Evolutionary conservation across 1,140 invertebrate species (phyloP), one percentile per base, ranked within the genome.

Genomic region (Drosophila malerkotliana): DNA sequence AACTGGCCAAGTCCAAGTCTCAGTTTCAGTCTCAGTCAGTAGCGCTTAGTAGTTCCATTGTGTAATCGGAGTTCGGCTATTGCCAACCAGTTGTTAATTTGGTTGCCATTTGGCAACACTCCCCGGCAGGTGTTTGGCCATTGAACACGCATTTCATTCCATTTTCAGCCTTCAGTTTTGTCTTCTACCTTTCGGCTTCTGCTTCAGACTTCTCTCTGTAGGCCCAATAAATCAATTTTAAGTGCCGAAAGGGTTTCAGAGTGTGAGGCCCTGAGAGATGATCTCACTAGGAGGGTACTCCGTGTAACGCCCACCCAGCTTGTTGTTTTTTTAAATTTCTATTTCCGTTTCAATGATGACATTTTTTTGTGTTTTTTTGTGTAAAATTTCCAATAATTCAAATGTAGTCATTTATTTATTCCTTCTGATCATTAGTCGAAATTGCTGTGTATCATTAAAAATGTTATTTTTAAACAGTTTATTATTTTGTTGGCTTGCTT

Each of bases 21-120:
- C 14, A 47, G 10, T 21, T 9, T 6, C 26, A 26, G 26, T 28
- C 26, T 41, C 41, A 41, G 26, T 12, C 60, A 57, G 14, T 62
- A 44, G 52, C 26, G 14, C 7, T 47, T 26, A 28, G 51, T 26
- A 28, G 51, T 26, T 53, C 44, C 60, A 79, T 85, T 82, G 78
- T 78, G 74, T 81, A 85, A 85, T 60, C 60, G 44, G 37, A 54
- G 62, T 73, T 62, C 45, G 54, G 48, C 45, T 72, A 56, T 75
- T 75, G 64, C 76, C 80, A 84, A 77, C 81, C 48, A 77, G 67
- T 84, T 84, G 81, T 84, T 80, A 77, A 84, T 85, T 84, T 79
- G 72, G 47, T 39, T 72, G 63, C 53, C 62, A 66, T 79, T 82
- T 79, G 80, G 63, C 77, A 84, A 77, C 39, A 61, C 24, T 32